These are phyloP conservation scores for Mimas tiliae DNA, from an alignment of 2,888 invertebrate genomes.

Conservation along the genomic window DNA sequence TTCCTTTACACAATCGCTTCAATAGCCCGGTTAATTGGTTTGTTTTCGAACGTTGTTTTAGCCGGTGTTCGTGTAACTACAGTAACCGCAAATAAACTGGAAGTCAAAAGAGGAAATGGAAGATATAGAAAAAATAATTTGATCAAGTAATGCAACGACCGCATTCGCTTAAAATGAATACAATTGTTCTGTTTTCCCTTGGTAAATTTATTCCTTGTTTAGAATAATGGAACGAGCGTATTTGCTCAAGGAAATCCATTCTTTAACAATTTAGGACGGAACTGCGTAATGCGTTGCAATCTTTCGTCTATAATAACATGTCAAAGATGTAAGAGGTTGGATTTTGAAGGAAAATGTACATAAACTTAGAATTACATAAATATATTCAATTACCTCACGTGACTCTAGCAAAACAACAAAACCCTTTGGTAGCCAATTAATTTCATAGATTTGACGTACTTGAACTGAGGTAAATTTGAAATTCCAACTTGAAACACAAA, in stretches of 20 bases:
- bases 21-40: slow-evolving; percentile 69
- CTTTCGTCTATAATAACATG: slow-evolving; percentile 69
- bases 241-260: slow-evolving; percentile 79
- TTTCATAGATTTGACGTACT: slow-evolving; percentile 3
- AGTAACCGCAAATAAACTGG: slow-evolving; percentile 32
- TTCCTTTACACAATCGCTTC: slow-evolving; percentile 59
- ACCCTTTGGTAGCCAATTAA: slow-evolving; percentile 26
- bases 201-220: slow-evolving; percentile 81
- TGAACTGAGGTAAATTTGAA: not conserved
- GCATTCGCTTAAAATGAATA: slow-evolving; percentile 78
- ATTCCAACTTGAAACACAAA: slow-evolving; percentile 3
- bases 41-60: slow-evolving; percentile 55
- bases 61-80: slow-evolving; percentile 11
- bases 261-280: slow-evolving; percentile 77
- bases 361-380: no score
- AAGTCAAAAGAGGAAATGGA: slow-evolving; percentile 29
- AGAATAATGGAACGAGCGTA: slow-evolving; percentile 80
- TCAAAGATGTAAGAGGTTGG: slow-evolving; percentile 37
- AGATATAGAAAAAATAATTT: slow-evolving; percentile 71
- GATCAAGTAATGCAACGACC: slow-evolving; percentile 78
- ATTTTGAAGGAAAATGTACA: slow-evolving; percentile 13
- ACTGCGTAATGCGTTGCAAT: slow-evolving; percentile 76
- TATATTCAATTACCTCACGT: slow-evolving; percentile 3
- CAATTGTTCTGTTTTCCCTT: slow-evolving; percentile 81
- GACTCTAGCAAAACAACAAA: slow-evolving; percentile 24